Conservation (phyloP, 2,888 invertebrate genomes). For the Fragum fragum region DNA sequence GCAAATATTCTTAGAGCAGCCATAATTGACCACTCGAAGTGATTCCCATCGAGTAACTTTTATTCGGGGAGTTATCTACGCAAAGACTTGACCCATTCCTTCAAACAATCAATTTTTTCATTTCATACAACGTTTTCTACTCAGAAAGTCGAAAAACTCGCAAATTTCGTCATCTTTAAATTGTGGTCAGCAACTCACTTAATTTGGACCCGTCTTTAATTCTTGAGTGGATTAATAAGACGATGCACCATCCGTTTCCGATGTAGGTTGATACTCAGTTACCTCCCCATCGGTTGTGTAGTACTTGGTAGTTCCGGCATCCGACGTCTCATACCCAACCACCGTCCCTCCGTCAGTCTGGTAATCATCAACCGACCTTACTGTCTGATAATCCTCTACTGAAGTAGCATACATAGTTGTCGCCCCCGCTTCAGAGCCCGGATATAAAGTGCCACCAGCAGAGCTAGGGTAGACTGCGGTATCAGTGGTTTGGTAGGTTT, state of each 20-base stretch:
- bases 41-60: too few species aligned
- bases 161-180: too few species aligned
- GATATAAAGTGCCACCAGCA: conserved; percentile 9
- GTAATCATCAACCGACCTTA: conserved; percentile 1
- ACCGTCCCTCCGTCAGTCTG: conserved; percentile 16
- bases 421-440: conserved; percentile 8
- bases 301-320: conserved; percentile 7
- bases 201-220: too few species aligned
- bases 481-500: conserved; percentile 9
- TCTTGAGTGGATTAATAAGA: too few species aligned
- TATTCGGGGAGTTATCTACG: too few species aligned
- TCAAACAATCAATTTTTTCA: too few species aligned
- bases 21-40: too few species aligned
- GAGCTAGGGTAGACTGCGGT: conserved; percentile 9
- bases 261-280: not conserved
- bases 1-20: too few species aligned
- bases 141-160: too few species aligned
- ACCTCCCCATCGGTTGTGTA: conserved; percentile 9
- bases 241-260: not conserved
- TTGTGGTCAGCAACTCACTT: too few species aligned
- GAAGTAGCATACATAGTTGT: conserved; percentile 24
- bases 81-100: too few species aligned
- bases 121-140: too few species aligned
- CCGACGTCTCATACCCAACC: conserved; percentile 8
- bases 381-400: conserved; percentile 17